Evolutionary conservation across 2,888 invertebrate genomes (phyloP), one percentile per base, ranked within the genome.

Genomic region (Tipula unca): DNA sequence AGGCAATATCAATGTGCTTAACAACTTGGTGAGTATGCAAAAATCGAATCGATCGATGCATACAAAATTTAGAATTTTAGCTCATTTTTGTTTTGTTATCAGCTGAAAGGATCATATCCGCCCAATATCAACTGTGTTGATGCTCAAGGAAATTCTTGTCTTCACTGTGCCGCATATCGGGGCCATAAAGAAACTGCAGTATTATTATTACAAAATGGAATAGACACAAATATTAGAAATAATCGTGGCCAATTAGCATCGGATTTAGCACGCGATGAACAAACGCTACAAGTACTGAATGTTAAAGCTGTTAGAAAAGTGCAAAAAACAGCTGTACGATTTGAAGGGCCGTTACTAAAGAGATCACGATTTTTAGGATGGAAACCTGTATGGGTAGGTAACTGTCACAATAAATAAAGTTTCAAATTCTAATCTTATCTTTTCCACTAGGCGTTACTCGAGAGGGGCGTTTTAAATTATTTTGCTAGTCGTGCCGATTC

Each of bases 81-180:
- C 8, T 17, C 36, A 39, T 29, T 14, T 42, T 85, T 90, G 5
- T 8, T 89, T 32, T 32, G 5, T 32, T 32, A 6, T 1, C 89
- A 94, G 94, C 89, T 94, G 32, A 92, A 92, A 88, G 91, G 91
- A 32, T 89, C 92, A 0, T 91, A 92, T 87, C 91, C 93, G 0
- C 93, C 93, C 0, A 93, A 93, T 87, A 93, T 94, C 85, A 94
- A 94, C 90, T 93, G 93, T 88, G 91, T 92, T 85, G 94, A 94
- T 88, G 90, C 91, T 0, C 93, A 92, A 88, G 94, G 94, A 85
- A 94, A 94, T 90, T 93, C 94, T 0, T 93, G 94, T 42, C 90
- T 94, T 1, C 94, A 95, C 89, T 93, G 93, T 88, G 94, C 93
- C 0, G 93, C 94, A 0, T 94, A 94, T 88, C 89, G 94, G 14